A percentile compares a stretch with the other conserved stretches of the same genome.
These are phyloP conservation scores for Thecophora atra DNA, from an alignment of 2,888 invertebrate species.

Conservation along the genomic window DNA sequence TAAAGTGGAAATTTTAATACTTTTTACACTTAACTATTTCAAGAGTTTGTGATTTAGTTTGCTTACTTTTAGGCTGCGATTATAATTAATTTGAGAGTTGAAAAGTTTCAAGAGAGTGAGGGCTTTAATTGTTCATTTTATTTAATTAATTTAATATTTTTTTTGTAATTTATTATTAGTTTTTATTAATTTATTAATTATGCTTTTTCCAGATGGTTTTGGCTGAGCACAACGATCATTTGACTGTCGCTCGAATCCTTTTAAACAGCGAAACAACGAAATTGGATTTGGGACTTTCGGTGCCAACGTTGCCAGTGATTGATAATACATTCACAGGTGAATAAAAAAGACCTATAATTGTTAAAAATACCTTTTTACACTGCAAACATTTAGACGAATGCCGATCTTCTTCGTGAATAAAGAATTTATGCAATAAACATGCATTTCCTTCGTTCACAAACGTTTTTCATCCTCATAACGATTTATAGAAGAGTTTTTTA, in stretches of 20 bases:
- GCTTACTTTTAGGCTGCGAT: no score
- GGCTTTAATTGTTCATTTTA: not conserved
- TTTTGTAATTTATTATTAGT: not conserved
- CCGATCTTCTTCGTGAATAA: no score
- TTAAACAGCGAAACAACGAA: slow-evolving; percentile 83
- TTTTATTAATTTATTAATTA: not conserved
- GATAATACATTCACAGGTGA: slow-evolving; percentile 82
- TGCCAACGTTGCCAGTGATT: slow-evolving; percentile 75
- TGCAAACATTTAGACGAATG: no score
- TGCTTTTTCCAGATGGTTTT: slow-evolving; percentile 71
- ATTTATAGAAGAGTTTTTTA: no score
- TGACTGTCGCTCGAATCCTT: slow-evolving; percentile 84
- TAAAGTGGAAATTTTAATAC: no score
- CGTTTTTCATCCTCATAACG: no score
- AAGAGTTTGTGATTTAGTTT: no score
- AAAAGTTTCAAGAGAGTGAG: not conserved
- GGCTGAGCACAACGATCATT: slow-evolving; percentile 88
- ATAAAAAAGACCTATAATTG: not conserved
- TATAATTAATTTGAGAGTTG: not conserved
- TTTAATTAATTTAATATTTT: not conserved
- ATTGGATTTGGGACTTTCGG: slow-evolving; percentile 77
- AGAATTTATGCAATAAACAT: no score
- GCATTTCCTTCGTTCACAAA: no score
- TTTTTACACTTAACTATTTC: no score
- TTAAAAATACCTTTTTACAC: no score